These are phyloP conservation scores for Polyommatus iphigenia DNA, from an alignment of 2,888 invertebrate species.

Conservation along the genomic window DNA sequence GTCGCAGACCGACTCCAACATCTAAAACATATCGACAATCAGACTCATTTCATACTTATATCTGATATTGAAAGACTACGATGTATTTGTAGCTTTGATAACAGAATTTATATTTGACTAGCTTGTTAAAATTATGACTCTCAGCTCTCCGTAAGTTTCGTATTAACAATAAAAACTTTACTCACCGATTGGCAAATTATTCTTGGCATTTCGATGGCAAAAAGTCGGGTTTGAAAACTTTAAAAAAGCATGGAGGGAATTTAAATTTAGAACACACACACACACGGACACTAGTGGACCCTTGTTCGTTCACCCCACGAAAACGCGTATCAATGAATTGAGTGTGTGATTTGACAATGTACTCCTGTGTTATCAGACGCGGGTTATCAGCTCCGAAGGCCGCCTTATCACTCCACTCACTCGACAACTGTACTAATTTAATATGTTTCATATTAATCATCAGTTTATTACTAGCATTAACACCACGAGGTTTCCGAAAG, in stretches of 20 bases:
- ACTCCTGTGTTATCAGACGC: slow-evolving; percentile 37
- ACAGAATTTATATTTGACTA: neutral
- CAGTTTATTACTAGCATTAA: neutral
- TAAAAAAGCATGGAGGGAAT: neutral
- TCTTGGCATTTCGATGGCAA: neutral
- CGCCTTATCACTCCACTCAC: slow-evolving; percentile 30
- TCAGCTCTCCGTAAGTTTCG: too few relatives aligned
- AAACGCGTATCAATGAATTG: slow-evolving; percentile 30
- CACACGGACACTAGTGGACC: neutral
- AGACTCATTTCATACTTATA: neutral
- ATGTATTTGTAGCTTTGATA: neutral
- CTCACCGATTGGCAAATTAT: neutral
- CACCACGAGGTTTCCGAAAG: neutral
- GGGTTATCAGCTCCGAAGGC: slow-evolving; percentile 40
- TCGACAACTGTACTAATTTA: slow-evolving; percentile 23
- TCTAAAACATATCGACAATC: slow-evolving; percentile 9
- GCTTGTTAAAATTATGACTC: too few relatives aligned
- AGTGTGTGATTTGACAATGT: slow-evolving; percentile 28
- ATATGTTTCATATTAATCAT: slow-evolving; percentile 22
- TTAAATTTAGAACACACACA: slow-evolving; percentile 21
- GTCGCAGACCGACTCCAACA: neutral
- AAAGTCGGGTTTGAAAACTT: neutral
- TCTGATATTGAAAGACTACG: neutral
- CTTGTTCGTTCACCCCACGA: slow-evolving; percentile 27
- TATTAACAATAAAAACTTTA: neutral